A percentile compares a stretch with the other conserved stretches of the same genome.
Evolutionary conservation across 2,113 vertebrate genomes (phyloP).

Genomic region (Phalacrocorax carbo): DNA sequence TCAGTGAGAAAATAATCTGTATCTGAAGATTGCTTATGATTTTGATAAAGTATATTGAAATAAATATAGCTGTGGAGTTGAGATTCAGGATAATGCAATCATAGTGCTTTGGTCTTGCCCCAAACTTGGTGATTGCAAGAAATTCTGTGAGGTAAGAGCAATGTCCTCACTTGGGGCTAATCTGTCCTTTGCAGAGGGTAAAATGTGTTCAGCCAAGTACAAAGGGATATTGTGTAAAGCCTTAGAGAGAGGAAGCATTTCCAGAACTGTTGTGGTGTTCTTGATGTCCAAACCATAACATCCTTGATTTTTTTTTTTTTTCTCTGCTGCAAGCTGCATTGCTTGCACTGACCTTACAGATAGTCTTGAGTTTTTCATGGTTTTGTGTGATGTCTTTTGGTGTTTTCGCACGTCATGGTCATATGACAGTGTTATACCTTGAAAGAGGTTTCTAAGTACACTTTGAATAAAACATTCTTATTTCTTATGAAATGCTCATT

Average conservation of each 20-base stretch:
- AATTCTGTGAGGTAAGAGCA: background rate
- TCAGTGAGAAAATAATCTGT: background rate
- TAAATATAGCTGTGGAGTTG: background rate
- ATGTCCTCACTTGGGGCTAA: background rate
- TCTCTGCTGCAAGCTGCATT: background rate
- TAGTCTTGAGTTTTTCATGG: background rate
- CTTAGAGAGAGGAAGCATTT: background rate
- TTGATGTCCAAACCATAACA: background rate
- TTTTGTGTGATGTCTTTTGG: background rate
- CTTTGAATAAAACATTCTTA: background rate
- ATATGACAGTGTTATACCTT: background rate
- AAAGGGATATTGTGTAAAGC: background rate
- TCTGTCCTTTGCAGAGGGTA: background rate
- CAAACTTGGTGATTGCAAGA: background rate
- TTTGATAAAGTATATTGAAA: background rate
- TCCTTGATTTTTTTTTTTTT: background rate
- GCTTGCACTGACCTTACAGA: background rate
- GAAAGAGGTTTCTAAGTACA: background rate
- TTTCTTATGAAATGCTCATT: background rate
- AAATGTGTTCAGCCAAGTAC: background rate
- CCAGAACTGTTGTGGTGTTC: background rate
- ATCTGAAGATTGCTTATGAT: background rate
- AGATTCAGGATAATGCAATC: background rate
- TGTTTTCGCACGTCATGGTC: background rate
- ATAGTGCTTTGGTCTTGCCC: background rate